These are phyloP conservation scores for Penaeus japonicus DNA, from an alignment of 1,140 invertebrate species.

Conservation along the genomic window DNA sequence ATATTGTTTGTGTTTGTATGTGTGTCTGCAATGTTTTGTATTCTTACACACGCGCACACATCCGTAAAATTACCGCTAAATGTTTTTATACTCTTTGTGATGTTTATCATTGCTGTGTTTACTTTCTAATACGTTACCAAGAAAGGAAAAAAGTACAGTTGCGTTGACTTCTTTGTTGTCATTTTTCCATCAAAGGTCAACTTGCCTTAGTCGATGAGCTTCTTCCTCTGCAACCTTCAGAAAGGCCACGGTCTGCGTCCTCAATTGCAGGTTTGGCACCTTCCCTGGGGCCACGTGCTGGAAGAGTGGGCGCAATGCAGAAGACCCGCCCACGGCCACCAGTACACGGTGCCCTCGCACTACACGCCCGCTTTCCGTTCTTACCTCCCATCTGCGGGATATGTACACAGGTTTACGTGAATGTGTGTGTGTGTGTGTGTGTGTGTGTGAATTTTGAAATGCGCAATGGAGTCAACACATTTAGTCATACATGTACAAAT, in stretches of 20 bases:
- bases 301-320: neutral
- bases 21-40: no score
- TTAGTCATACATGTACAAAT: neutral
- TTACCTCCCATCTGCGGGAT: neutral
- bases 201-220: neutral
- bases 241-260: neutral
- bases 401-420: neutral
- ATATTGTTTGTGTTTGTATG: no score
- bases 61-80: no score
- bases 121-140: no score
- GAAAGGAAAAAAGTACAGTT: neutral
- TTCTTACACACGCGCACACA: no score
- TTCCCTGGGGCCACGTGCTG: neutral
- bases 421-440: neutral
- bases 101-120: no score
- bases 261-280: neutral
- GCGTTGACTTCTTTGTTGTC: no score
- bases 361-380: neutral
- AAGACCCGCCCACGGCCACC: neutral
- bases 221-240: neutral
- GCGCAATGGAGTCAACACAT: neutral
- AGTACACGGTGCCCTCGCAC: neutral
- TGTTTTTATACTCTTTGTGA: no score
- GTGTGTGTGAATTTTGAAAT: neutral
- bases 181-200: neutral